Evolutionary conservation across 2,113 vertebrate species (phyloP), one percentile per base, ranked within the genome.

Genomic region (Oreotrochilus melanogaster): DNA sequence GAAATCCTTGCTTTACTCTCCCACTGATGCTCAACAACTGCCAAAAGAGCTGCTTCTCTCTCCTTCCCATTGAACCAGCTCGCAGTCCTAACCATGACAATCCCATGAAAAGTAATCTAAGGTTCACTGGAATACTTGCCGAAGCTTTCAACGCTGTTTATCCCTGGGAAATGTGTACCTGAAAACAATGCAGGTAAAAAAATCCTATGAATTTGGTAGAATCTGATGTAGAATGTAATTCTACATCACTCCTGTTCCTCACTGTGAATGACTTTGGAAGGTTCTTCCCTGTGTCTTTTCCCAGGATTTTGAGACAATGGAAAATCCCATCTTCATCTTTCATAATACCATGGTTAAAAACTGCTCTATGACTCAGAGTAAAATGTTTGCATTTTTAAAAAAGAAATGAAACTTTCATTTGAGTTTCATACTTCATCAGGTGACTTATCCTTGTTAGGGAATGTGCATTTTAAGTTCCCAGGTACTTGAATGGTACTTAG

Each of bases 251-350:
- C 15, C 25, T 86, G 10, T 39, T 89, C 42, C 39, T 89, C 69
- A 65, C 11, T 57, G 24, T 65, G 22, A 70, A 58, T 33, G 28
- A 78, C 2, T 58, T 58, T 88, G 58, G 21, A 83, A 57, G n/a
- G 27, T 9, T 65, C 23, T 61, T 62, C 25, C 30, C 6, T 8
- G 1, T 65, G 83, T 88, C 11, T 7, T 7, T 83, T 72, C 9
- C 33, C 33, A 54, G 62, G 13, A 39, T 83, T 92, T 82, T 89
- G 19, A 76, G 33, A 70, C 30, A 60, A 65, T 15, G 7, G 4
- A 1, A 11, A 48, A 22, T 1, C 0, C 1, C 19, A 6, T 11
- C 0, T 37, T 35, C 50, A 70, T 53, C 16, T 66, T 72, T 45
- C 35, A 24, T 57, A 69, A 48, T 45, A 39, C 4, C 28, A 42